Percentiles rank a stretch among this genome's conserved stretches.
Evolutionary conservation across 2,113 vertebrate species (phyloP).

Genomic region (Aegypius monachus): DNA sequence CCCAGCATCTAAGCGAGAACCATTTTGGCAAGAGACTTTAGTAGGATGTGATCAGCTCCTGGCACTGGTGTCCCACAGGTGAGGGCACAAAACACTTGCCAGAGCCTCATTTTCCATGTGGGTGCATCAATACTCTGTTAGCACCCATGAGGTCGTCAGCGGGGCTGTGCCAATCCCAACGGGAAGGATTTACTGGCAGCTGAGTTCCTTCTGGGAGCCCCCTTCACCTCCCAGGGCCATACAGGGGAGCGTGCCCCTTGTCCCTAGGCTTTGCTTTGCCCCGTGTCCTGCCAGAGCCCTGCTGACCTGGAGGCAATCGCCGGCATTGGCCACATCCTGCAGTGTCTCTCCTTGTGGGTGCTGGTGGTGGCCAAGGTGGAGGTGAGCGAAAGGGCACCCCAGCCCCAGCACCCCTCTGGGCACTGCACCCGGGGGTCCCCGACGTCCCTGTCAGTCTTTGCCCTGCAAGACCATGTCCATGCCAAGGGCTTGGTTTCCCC

Average conservation of each 20-base stretch:
- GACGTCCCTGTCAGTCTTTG: background rate
- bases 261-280: background rate
- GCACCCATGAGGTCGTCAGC: fast-evolving
- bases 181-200: background rate
- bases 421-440: fast-evolving
- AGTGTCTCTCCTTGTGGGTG: background rate
- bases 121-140: fast-evolving
- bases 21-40: background rate
- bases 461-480: fast-evolving
- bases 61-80: background rate
- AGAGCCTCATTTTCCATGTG: background rate
- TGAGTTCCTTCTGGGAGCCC: background rate
- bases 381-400: background rate
- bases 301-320: background rate
- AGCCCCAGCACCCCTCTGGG: background rate
- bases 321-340: background rate
- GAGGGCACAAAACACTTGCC: background rate
- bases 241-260: fast-evolving
- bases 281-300: background rate
- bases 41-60: background rate
- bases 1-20: background rate
- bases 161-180: fast-evolving
- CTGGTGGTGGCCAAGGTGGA: background rate
- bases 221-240: background rate
- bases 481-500: fast-evolving